phyloP scores from a whole-genome alignment of 2,888 invertebrate species.

The Cartodere bifasciata region DNA sequence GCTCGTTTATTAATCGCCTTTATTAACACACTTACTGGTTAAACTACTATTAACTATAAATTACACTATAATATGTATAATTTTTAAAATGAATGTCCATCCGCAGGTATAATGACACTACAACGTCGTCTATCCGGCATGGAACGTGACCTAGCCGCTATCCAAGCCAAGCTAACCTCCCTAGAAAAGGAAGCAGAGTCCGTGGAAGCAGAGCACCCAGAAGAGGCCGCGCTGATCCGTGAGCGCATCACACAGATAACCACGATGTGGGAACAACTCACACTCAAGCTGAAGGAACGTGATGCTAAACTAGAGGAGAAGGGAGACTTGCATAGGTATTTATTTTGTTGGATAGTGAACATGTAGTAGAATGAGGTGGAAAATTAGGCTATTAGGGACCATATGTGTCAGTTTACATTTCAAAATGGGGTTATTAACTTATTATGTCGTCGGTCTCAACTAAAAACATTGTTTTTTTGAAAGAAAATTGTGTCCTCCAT shows the following conservation, averaged over 20 bases:
- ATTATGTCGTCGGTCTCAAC: too few species aligned
- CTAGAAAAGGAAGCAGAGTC: constrained; percentile 86
- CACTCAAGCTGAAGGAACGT: constrained; percentile 89
- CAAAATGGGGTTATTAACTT: too few species aligned
- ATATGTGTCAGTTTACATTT: too few species aligned
- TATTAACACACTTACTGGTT: too few species aligned
- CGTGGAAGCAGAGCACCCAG: constrained; percentile 89
- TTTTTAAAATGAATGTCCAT: not conserved
- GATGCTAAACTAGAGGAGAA: constrained; percentile 98
- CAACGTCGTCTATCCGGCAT: constrained; percentile 93
- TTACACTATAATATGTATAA: too few species aligned
- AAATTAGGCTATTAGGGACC: too few species aligned
- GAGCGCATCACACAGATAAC: constrained; percentile 86
- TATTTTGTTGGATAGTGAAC: too few species aligned
- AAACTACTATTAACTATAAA: too few species aligned
- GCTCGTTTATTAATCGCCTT: too few species aligned
- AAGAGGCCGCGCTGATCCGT: constrained; percentile 80
- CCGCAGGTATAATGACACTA: constrained; percentile 77
- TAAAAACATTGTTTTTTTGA: too few species aligned
- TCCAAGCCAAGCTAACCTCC: constrained; percentile 91
- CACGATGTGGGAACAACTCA: constrained; percentile 85
- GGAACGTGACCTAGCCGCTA: constrained; percentile 98
- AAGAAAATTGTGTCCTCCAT: too few species aligned
- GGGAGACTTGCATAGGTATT: constrained; percentile 89
- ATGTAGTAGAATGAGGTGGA: too few species aligned